These are phyloP conservation scores for Electrona antarctica DNA, from an alignment of 2,113 vertebrate species.

Conservation along the genomic window DNA sequence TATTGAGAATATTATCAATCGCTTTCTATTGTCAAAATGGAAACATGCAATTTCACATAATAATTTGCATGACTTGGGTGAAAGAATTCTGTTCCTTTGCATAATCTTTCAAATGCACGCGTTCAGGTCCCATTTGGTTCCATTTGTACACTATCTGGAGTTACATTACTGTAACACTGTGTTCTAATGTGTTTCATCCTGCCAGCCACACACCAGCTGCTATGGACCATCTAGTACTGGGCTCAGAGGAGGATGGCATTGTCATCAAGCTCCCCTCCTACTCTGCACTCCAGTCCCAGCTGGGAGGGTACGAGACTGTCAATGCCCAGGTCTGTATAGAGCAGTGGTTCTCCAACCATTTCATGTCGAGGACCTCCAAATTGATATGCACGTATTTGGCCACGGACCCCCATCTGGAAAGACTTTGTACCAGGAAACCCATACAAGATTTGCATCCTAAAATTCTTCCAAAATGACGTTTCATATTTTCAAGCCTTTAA, in stretches of 20 bases:
- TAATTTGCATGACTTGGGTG: not conserved
- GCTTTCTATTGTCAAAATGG: not conserved
- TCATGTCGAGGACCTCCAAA: no score
- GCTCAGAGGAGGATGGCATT: slow-evolving; percentile 27
- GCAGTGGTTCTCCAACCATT: no score
- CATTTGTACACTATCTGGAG: no score
- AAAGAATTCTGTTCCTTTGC: not conserved
- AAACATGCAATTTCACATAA: not conserved
- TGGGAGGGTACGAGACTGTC: slow-evolving; percentile 2
- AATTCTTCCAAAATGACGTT: no score
- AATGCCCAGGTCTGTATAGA: slow-evolving; percentile 69
- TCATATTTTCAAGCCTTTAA: no score
- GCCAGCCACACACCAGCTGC: not conserved
- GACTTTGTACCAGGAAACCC: no score
- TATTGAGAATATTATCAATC: not conserved
- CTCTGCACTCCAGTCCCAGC: slow-evolving; percentile 16
- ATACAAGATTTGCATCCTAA: no score
- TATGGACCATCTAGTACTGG: slow-evolving; percentile 39
- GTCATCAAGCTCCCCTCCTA: slow-evolving; percentile 57
- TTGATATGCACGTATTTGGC: no score
- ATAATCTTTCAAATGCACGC: no score
- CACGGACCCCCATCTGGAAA: no score
- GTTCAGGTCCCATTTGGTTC: no score
- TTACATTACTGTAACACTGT: not conserved
- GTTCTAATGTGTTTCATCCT: not conserved